Percentiles rank a stretch among this genome's conserved stretches.
These are phyloP conservation scores for Torymus tubicola DNA, from an alignment of 2,888 invertebrate genomes.

Conservation along the genomic window DNA sequence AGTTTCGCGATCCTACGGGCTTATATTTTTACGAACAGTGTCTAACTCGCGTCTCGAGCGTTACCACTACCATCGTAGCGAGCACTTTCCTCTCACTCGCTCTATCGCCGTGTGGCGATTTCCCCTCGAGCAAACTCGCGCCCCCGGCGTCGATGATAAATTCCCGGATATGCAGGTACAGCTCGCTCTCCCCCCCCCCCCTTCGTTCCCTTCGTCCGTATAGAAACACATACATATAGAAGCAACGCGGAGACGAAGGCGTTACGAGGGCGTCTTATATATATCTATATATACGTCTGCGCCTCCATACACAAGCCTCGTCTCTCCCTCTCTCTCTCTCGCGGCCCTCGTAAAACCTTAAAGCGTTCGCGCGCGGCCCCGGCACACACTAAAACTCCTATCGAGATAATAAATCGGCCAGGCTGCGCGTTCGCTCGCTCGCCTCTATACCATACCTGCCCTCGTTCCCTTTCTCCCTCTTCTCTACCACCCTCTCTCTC, in stretches of 20 bases:
- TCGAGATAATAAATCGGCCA: constrained; percentile 66
- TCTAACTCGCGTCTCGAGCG: no score
- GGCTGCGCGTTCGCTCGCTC: constrained; percentile 4
- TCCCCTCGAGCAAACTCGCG: constrained; percentile 26
- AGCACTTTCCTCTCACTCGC: neutral
- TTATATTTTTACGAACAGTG: no score
- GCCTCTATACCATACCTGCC: constrained; percentile 3
- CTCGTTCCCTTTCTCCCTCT: constrained; percentile 4
- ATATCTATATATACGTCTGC: no score
- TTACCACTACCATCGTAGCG: no score
- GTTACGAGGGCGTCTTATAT: neutral
- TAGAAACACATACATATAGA: neutral
- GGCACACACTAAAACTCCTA: constrained; percentile 60
- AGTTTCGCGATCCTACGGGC: no score
- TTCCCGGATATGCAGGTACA: constrained; percentile 63
- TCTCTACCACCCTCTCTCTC: neutral
- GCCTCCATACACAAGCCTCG: no score
- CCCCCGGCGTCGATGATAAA: constrained; percentile 65
- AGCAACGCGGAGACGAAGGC: neutral
- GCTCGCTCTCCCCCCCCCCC: constrained; percentile 56
- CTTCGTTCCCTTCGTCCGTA: neutral
- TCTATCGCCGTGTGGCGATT: constrained; percentile 38
- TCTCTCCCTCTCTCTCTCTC: no score
- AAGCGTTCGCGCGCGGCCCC: constrained; percentile 29
- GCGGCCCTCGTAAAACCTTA: constrained; percentile 60